Percentiles rank a stretch among this genome's conserved stretches.
Conservation (phyloP, 2,888 invertebrate species). For the Priocnemis perturbator region DNA sequence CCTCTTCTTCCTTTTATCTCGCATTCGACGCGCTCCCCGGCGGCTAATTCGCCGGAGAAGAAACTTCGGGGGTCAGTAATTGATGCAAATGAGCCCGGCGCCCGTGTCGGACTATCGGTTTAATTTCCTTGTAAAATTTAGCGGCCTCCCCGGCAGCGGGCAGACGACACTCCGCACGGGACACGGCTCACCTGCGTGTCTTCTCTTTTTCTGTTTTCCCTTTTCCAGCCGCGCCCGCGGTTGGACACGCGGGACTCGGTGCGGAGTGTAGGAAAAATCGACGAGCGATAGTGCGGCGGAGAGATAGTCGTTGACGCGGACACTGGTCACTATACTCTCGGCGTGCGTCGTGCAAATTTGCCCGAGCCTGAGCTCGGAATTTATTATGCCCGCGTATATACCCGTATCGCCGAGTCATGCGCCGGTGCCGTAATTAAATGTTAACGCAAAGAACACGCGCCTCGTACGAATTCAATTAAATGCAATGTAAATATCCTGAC, state of each 20-base stretch:
- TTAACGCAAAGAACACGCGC: slow-evolving; percentile 47
- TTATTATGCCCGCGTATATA: too few relatives aligned
- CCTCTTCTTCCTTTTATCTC: slow-evolving; percentile 60
- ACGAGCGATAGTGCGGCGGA: not conserved
- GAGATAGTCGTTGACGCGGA: too few relatives aligned
- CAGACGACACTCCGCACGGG: slow-evolving; percentile 10
- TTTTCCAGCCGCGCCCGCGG: too few relatives aligned
- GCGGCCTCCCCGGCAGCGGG: slow-evolving; percentile 24
- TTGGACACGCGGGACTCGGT: too few relatives aligned
- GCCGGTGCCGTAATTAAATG: slow-evolving; percentile 39
- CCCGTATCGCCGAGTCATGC: too few relatives aligned
- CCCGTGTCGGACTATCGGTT: slow-evolving; percentile 49
- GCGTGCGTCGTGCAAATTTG: too few relatives aligned
- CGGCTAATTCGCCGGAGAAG: slow-evolving; percentile 68
- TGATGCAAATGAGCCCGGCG: slow-evolving; percentile 68
- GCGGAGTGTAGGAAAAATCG: too few relatives aligned
- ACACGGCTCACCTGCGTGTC: not conserved
- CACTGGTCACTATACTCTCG: too few relatives aligned
- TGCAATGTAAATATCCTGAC: slow-evolving; percentile 54
- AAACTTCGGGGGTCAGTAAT: slow-evolving; percentile 69
- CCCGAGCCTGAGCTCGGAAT: too few relatives aligned
- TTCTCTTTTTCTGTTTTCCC: too few relatives aligned
- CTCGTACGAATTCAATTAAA: slow-evolving; percentile 55
- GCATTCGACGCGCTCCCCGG: slow-evolving; percentile 66
- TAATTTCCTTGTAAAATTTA: slow-evolving; percentile 61